phyloP scores from a whole-genome alignment of 2,888 invertebrate species.

The Cosmorhoe ocellata region DNA sequence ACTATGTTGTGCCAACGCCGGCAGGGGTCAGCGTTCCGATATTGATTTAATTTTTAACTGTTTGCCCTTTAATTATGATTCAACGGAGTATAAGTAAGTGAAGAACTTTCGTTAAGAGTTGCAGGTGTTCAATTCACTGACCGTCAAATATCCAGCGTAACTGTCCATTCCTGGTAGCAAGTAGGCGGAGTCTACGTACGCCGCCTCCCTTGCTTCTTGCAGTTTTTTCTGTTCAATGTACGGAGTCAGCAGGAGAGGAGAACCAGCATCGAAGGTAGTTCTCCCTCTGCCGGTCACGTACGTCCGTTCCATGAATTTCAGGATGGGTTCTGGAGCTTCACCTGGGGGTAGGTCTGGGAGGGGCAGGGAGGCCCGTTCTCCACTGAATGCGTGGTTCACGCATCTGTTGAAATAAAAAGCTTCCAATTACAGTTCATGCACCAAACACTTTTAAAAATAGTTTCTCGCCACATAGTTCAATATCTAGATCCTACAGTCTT shows the following conservation, averaged over 20 bases:
- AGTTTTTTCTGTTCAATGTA: slow-evolving; percentile 77
- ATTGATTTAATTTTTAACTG: too few species aligned
- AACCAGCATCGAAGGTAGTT: slow-evolving; percentile 62
- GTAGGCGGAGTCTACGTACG: slow-evolving; percentile 64
- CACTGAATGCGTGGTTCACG: slow-evolving; percentile 35
- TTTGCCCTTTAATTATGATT: too few species aligned
- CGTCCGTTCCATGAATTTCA: slow-evolving; percentile 68
- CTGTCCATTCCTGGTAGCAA: slow-evolving; percentile 74
- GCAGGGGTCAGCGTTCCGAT: neutral
- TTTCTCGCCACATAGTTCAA: too few species aligned
- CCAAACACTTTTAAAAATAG: too few species aligned
- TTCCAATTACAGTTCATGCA: too few species aligned
- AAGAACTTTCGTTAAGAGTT: too few species aligned
- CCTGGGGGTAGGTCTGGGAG: slow-evolving; percentile 70
- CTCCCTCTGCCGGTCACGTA: slow-evolving; percentile 56
- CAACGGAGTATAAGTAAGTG: too few species aligned
- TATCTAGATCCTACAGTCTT: too few species aligned
- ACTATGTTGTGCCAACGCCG: neutral
- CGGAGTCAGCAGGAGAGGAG: slow-evolving; percentile 80
- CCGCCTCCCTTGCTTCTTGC: slow-evolving; percentile 73
- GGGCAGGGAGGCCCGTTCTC: slow-evolving; percentile 50
- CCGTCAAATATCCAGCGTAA: slow-evolving; percentile 75
- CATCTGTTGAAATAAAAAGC: slow-evolving; percentile 44
- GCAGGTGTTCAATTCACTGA: too few species aligned
- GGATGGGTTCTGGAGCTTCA: slow-evolving; percentile 72